A percentile compares a stretch with the other conserved stretches of the same genome.
Conservation (phyloP, 2,888 invertebrate species). For the Orthosia gothica region DNA sequence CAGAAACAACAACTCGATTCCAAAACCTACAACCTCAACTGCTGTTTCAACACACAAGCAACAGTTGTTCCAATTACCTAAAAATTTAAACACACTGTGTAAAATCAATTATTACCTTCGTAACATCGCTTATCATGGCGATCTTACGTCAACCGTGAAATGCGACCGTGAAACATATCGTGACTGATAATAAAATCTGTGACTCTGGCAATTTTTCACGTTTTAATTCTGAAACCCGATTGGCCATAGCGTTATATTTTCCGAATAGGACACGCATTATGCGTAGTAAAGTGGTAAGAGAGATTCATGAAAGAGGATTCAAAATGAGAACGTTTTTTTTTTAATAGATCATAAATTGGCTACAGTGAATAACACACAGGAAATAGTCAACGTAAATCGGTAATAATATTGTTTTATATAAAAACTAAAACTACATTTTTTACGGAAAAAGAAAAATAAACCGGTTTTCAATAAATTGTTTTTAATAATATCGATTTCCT, state of each 20-base stretch:
- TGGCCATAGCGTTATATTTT: slow-evolving; percentile 39
- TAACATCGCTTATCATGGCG: slow-evolving; percentile 19
- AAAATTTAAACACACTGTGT: slow-evolving; percentile 27
- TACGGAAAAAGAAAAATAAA: slow-evolving; percentile 10
- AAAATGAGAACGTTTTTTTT: not conserved
- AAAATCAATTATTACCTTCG: slow-evolving; percentile 48
- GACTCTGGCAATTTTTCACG: slow-evolving; percentile 36
- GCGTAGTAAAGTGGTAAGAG: slow-evolving; percentile 9
- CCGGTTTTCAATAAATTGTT: slow-evolving; percentile 15
- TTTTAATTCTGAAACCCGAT: slow-evolving; percentile 33
- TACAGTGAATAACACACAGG: slow-evolving; percentile 9
- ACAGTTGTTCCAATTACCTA: slow-evolving; percentile 25
- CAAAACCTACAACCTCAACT: not conserved
- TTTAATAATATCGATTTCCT: not conserved
- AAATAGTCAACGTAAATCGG: slow-evolving; percentile 15
- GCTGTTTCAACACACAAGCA: slow-evolving; percentile 6
- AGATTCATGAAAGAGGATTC: not conserved
- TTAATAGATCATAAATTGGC: not conserved
- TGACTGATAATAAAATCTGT: slow-evolving; percentile 46
- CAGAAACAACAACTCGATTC: no score
- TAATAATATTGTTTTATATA: not conserved
- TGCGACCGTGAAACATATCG: slow-evolving; percentile 33
- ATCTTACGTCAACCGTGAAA: slow-evolving; percentile 51
- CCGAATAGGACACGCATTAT: slow-evolving; percentile 26
- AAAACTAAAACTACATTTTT: no score